phyloP scores from a whole-genome alignment of 1,140 invertebrate species.

The Drosophila pseudoobscura region DNA sequence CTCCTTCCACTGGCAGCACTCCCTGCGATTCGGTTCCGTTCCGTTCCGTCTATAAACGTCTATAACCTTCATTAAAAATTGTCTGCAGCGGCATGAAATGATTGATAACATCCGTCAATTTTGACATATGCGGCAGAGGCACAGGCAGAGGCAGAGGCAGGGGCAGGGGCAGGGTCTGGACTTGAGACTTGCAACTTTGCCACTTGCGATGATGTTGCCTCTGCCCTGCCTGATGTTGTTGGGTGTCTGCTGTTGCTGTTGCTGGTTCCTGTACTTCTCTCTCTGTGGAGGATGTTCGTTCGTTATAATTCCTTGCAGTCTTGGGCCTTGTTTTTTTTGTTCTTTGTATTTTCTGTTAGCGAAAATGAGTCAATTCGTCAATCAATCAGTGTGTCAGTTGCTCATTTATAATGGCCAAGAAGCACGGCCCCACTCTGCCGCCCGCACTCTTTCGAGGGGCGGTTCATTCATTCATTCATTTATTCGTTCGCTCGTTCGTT shows the following conservation, averaged over 20 bases:
- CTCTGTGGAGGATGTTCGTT: slow-evolving; percentile 35
- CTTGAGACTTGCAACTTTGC: slow-evolving; percentile 29
- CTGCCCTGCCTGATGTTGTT: not conserved
- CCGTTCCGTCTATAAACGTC: slow-evolving; percentile 72
- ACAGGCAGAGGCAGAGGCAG: too few species aligned
- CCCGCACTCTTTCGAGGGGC: slow-evolving; percentile 1
- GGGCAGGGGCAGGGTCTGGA: slow-evolving; percentile 34
- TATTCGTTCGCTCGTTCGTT: slow-evolving; percentile 9
- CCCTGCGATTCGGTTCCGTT: slow-evolving; percentile 26
- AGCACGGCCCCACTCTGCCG: slow-evolving; percentile 19
- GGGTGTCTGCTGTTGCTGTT: slow-evolving; percentile 4
- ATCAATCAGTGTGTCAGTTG: slow-evolving; percentile 78
- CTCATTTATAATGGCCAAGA: slow-evolving; percentile 70
- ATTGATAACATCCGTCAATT: slow-evolving; percentile 83
- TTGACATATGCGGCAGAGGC: slow-evolving; percentile 69
- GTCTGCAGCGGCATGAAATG: slow-evolving; percentile 80
- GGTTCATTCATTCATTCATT: slow-evolving; percentile 18
- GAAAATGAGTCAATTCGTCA: slow-evolving; percentile 78
- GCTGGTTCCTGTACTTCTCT: not conserved
- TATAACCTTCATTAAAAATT: slow-evolving; percentile 80
- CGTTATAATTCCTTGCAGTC: slow-evolving; percentile 38
- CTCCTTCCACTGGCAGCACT: not conserved
- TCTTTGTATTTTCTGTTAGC: slow-evolving; percentile 27
- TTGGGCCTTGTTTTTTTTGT: not conserved
- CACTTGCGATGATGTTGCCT: slow-evolving; percentile 18